Conservation (phyloP, 2,797 vertebrate genomes). For the Staurois parvus region DNA sequence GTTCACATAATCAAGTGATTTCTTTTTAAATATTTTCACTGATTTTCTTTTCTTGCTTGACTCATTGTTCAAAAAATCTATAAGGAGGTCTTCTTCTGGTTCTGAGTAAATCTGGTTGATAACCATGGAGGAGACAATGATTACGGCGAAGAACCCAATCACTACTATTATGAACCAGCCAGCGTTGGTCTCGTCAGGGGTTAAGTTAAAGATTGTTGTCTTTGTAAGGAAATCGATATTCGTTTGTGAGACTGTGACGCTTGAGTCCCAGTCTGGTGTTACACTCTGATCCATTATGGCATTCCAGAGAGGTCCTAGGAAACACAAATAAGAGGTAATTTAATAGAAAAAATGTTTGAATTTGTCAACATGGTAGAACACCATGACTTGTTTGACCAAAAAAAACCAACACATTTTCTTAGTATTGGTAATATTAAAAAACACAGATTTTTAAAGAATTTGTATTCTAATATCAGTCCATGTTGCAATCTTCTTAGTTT, state of each 20-base stretch:
- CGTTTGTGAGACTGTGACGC: slow-evolving; percentile 30
- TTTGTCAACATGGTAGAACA: no score
- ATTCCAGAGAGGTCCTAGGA: slow-evolving; percentile 7
- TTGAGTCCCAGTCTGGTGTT: slow-evolving; percentile 36
- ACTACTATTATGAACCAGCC: slow-evolving; percentile 77
- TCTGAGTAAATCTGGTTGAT: slow-evolving; percentile 73
- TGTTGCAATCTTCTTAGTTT: no score
- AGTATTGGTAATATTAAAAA: no score
- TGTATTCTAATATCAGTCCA: no score
- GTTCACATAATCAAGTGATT: no score
- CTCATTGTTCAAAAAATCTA: slow-evolving; percentile 59
- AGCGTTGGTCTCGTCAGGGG: slow-evolving; percentile 70
- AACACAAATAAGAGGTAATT: background rate
- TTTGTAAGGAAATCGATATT: slow-evolving; percentile 63
- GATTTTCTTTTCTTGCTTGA: slow-evolving; percentile 41
- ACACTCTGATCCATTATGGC: slow-evolving; percentile 60
- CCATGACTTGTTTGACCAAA: no score
- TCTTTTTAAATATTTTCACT: background rate
- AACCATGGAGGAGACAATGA: slow-evolving; percentile 76
- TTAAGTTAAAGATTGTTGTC: slow-evolving; percentile 66
- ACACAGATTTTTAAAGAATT: no score
- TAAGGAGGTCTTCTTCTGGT: slow-evolving; percentile 66
- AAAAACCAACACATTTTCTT: no score
- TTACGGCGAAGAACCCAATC: slow-evolving; percentile 74
- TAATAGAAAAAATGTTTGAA: background rate